These are phyloP conservation scores for Psephotus haematonotus DNA, from an alignment of 2,113 vertebrate species.

Conservation along the genomic window DNA sequence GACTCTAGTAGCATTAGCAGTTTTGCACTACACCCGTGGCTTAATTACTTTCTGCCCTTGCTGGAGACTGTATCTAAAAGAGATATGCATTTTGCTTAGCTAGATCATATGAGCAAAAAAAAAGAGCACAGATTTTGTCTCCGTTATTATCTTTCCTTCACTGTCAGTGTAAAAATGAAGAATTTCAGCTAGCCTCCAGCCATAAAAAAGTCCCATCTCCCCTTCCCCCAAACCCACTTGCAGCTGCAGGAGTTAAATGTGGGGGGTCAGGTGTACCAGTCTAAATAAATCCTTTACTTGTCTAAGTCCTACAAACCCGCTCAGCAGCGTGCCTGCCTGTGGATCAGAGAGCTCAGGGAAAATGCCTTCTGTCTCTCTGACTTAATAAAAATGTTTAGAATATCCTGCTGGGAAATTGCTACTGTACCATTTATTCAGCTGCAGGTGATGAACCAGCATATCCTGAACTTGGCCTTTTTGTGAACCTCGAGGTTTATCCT, in stretches of 20 bases:
- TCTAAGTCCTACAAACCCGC: neutral
- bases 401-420: conserved; percentile 11
- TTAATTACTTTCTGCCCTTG: neutral
- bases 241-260: neutral
- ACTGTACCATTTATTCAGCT: conserved; percentile 30
- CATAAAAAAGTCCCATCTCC: neutral
- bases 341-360: neutral
- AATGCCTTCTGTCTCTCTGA: neutral
- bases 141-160: neutral
- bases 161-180: neutral
- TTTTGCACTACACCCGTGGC: neutral
- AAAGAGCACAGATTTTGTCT: neutral
- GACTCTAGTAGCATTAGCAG: neutral
- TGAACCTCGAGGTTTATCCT: neutral
- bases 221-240: neutral
- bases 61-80: neutral
- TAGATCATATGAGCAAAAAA: neutral
- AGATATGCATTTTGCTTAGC: neutral
- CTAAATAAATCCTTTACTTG: neutral
- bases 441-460: neutral
- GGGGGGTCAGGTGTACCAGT: neutral
- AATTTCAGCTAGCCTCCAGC: neutral
- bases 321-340: neutral
- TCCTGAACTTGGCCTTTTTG: conserved; percentile 12
- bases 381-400: conserved; percentile 14